A percentile compares a stretch with the other conserved stretches of the same genome.
Conservation (phyloP, 2,888 invertebrate species). For the Parochlus steinenii region DNA sequence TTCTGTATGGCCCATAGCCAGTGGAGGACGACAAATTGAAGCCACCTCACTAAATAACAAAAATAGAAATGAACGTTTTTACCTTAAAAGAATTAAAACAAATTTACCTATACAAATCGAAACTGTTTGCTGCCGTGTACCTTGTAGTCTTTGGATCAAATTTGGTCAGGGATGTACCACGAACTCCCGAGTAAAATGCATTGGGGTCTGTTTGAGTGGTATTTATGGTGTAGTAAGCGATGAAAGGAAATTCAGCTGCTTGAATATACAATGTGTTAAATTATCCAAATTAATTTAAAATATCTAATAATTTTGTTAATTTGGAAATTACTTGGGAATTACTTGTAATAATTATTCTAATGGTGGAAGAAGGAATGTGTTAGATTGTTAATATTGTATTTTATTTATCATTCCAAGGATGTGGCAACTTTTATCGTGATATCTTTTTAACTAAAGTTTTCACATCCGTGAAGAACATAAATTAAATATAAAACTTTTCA, state of each 20-base stretch:
- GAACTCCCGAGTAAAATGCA: slow-evolving; percentile 70
- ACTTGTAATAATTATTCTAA: background rate
- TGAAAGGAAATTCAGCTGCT: slow-evolving; percentile 77
- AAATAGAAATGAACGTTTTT: no score
- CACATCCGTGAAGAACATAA: no score
- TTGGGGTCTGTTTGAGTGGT: slow-evolving; percentile 72
- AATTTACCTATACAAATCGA: background rate
- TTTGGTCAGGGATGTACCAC: slow-evolving; percentile 66
- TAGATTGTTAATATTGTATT: no score
- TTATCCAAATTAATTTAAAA: background rate
- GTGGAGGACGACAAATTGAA: slow-evolving; percentile 74
- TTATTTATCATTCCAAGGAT: no score
- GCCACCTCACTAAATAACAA: slow-evolving; percentile 84
- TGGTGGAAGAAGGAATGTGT: no score
- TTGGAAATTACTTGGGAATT: background rate
- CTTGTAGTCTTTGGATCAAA: slow-evolving; percentile 62
- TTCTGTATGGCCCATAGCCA: slow-evolving; percentile 44
- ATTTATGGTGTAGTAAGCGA: slow-evolving; percentile 80
- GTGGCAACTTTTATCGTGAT: no score
- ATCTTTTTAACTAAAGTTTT: no score
- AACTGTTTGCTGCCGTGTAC: slow-evolving; percentile 68
- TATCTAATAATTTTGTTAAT: background rate
- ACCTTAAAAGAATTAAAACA: slow-evolving; percentile 56
- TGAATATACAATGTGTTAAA: slow-evolving; percentile 6
- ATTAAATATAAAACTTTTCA: no score